phyloP scores from a whole-genome alignment of 2,888 invertebrate species.

The Cheilosia vulpina region DNA sequence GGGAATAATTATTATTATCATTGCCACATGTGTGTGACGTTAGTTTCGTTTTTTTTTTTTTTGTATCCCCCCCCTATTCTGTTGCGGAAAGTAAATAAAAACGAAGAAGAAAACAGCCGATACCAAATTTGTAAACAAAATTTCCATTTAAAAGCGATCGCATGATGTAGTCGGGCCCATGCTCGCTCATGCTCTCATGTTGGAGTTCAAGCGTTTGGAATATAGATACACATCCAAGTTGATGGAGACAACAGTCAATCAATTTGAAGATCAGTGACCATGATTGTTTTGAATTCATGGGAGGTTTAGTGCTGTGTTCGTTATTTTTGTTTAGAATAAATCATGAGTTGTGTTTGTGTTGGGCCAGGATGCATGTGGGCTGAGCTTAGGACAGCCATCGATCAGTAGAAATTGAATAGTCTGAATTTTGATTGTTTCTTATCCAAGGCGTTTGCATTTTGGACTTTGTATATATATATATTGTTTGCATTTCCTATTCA shows the following conservation, averaged over 20 bases:
- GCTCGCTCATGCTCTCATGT: neutral
- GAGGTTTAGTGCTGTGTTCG: slow-evolving; percentile 30
- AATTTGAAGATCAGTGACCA: slow-evolving; percentile 64
- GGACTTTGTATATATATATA: neutral
- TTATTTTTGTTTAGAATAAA: slow-evolving; percentile 19
- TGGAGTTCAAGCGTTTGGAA: slow-evolving; percentile 28
- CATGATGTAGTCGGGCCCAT: neutral
- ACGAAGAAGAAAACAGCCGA: slow-evolving; percentile 44
- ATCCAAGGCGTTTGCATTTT: neutral
- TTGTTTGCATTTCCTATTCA: slow-evolving; percentile 2
- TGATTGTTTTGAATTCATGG: slow-evolving; percentile 64
- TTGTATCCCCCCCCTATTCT: neutral
- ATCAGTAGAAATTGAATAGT: neutral
- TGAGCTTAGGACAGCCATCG: neutral
- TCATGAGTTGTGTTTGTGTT: slow-evolving; percentile 1
- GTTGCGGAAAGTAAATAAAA: slow-evolving; percentile 43
- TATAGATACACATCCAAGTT: slow-evolving; percentile 62
- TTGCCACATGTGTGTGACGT: slow-evolving; percentile 9
- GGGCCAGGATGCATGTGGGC: neutral
- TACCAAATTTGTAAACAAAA: slow-evolving; percentile 68
- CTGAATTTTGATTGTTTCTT: neutral
- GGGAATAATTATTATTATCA: slow-evolving; percentile 24
- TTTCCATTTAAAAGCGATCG: slow-evolving; percentile 52
- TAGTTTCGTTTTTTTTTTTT: slow-evolving; percentile 20
- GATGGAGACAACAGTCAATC: slow-evolving; percentile 67